phyloP scores from a whole-genome alignment of 2,113 vertebrate species.

The Ornithorhynchus anatinus region DNA sequence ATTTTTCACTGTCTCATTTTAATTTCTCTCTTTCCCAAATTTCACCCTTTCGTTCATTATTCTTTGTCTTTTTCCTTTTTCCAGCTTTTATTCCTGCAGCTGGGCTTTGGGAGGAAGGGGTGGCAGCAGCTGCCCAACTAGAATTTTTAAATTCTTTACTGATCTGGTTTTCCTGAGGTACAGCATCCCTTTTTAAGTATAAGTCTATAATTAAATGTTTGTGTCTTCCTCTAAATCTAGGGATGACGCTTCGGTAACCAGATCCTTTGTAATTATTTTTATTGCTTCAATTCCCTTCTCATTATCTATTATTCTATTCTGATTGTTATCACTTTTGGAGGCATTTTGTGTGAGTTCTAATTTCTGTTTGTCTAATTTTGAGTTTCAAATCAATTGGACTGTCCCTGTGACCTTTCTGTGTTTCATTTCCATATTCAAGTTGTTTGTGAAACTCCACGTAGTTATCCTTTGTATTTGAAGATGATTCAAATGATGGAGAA shows the following conservation, averaged over 20 bases:
- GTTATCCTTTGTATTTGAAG: no score
- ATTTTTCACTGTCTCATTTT: slow-evolving; percentile 65
- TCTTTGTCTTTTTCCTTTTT: slow-evolving; percentile 46
- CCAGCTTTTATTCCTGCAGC: slow-evolving; percentile 59
- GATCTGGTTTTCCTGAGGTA: slow-evolving; percentile 59
- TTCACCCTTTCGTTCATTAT: slow-evolving; percentile 45
- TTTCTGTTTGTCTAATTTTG: slow-evolving; percentile 63
- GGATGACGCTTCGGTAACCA: slow-evolving; percentile 64
- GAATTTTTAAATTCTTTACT: slow-evolving; percentile 59
- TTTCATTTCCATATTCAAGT: background rate
- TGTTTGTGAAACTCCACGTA: background rate
- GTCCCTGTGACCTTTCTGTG: background rate
- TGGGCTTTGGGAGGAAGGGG: slow-evolving; percentile 39
- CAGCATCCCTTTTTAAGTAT: slow-evolving; percentile 63
- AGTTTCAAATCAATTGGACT: slow-evolving; percentile 36
- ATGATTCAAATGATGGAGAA: no score
- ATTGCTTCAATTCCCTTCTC: slow-evolving; percentile 66
- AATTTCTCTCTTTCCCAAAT: slow-evolving; percentile 54
- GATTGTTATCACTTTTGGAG: slow-evolving; percentile 62
- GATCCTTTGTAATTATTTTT: slow-evolving; percentile 64
- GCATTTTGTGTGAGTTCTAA: slow-evolving; percentile 52
- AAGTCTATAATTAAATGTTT: slow-evolving; percentile 63
- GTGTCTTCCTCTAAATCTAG: slow-evolving; percentile 58
- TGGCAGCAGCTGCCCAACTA: slow-evolving; percentile 39
- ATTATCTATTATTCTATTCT: slow-evolving; percentile 62